These are phyloP conservation scores for Morelia viridis DNA, from an alignment of 2,797 vertebrate species.

Conservation along the genomic window DNA sequence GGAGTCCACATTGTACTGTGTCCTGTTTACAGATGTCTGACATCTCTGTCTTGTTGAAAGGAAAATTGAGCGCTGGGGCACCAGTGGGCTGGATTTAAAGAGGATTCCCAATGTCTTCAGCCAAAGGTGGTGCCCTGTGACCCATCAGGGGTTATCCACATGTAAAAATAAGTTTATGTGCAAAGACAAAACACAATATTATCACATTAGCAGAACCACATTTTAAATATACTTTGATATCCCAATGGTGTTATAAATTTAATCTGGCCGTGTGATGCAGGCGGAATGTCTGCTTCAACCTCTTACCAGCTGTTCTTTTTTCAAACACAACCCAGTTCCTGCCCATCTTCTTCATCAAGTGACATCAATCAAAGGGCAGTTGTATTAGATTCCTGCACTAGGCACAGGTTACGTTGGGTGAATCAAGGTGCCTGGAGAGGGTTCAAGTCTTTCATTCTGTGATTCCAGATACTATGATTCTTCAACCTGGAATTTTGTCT, in stretches of 20 bases:
- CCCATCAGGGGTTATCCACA: not conserved
- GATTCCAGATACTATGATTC: not conserved
- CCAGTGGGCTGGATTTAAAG: not conserved
- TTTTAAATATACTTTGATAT: not conserved
- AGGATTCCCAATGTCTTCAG: not conserved
- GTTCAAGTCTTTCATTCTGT: too few species aligned
- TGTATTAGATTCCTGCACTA: not conserved
- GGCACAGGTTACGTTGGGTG: too few species aligned
- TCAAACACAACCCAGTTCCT: not conserved
- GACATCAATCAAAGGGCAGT: not conserved
- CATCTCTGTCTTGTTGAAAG: not conserved
- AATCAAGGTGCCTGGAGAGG: too few species aligned
- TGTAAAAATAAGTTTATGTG: not conserved
- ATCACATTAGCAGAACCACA: not conserved
- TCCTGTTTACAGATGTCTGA: slow-evolving; percentile 52
- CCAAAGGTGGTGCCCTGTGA: not conserved
- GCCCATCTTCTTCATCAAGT: not conserved
- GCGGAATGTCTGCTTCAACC: too few species aligned
- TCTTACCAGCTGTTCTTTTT: not conserved
- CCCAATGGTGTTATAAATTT: too few species aligned
- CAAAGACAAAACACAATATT: not conserved
- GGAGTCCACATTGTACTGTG: slow-evolving; percentile 24
- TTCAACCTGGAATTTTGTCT: not conserved
- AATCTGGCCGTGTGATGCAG: too few species aligned
- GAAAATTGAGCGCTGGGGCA: not conserved